Evolutionary conservation across 1,140 invertebrate genomes (phyloP).

Genomic region (Listronotus bonariensis): DNA sequence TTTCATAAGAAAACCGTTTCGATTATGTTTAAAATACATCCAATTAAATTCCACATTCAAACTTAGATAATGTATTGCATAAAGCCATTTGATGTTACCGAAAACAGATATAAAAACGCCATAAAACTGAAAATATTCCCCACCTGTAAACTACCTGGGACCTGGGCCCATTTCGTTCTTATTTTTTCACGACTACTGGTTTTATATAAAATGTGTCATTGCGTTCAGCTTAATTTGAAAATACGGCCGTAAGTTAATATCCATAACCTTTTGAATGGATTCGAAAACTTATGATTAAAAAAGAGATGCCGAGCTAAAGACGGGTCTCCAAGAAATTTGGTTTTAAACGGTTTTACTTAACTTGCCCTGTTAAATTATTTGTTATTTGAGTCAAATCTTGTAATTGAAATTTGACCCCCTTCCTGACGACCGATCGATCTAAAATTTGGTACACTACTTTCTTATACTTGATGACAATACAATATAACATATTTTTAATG

Average conservation of each 20-base stretch:
- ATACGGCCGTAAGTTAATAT: slow-evolving; percentile 47
- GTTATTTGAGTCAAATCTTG: no score
- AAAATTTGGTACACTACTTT: no score
- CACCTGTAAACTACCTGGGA: slow-evolving; percentile 41
- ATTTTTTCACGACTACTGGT: slow-evolving; percentile 54
- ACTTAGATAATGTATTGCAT: slow-evolving; percentile 44
- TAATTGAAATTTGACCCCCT: no score
- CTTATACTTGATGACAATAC: no score
- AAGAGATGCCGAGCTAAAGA: slow-evolving; percentile 1
- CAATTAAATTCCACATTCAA: slow-evolving; percentile 40
- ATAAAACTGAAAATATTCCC: slow-evolving; percentile 44
- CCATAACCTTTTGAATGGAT: slow-evolving; percentile 30
- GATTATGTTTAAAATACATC: slow-evolving; percentile 33
- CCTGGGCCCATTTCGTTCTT: slow-evolving; percentile 39
- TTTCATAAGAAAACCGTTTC: slow-evolving; percentile 11
- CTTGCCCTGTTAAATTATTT: no score
- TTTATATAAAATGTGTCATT: slow-evolving; percentile 53
- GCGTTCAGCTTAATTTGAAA: slow-evolving; percentile 53
- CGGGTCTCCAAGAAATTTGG: no score
- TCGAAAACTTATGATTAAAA: slow-evolving; percentile 26
- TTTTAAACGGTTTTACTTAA: no score
- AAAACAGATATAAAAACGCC: slow-evolving; percentile 45
- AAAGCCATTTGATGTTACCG: slow-evolving; percentile 41
- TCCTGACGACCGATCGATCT: no score
- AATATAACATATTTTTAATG: no score